These are phyloP conservation scores for Rhizomys pruinosus DNA, from an alignment of 2,113 vertebrate species.

Conservation along the genomic window DNA sequence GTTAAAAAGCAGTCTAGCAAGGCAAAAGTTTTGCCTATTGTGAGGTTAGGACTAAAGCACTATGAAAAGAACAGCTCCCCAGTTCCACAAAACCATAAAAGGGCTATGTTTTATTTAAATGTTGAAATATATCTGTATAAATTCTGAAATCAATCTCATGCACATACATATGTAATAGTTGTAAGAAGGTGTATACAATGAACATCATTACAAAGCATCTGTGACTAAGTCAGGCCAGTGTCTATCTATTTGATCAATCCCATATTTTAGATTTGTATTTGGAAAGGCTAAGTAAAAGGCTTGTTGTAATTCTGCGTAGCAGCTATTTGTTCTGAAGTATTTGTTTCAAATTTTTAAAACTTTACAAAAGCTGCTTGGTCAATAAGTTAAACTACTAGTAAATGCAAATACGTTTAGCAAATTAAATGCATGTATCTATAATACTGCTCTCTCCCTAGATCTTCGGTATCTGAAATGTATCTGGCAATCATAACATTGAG, in stretches of 20 bases:
- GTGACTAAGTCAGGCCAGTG: not conserved
- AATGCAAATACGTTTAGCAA: not conserved
- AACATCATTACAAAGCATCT: not conserved
- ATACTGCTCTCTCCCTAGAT: not conserved
- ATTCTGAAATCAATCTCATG: not conserved
- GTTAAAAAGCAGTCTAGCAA: not conserved
- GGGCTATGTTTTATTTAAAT: not conserved
- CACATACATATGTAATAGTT: not conserved
- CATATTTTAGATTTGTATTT: slow-evolving; percentile 19
- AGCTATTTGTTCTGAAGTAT: slow-evolving; percentile 1
- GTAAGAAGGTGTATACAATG: slow-evolving; percentile 18
- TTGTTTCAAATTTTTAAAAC: slow-evolving; percentile 41
- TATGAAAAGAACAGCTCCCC: not conserved
- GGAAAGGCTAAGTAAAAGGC: not conserved
- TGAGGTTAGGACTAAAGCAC: not conserved
- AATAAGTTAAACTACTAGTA: slow-evolving; percentile 2
- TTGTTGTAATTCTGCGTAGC: not conserved
- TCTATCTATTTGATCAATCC: not conserved
- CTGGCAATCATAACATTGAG: not conserved
- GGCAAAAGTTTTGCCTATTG: not conserved
- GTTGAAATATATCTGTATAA: not conserved
- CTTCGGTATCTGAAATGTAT: not conserved
- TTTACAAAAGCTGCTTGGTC: not conserved
- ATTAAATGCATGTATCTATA: not conserved
- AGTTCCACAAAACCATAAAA: not conserved